Evolutionary conservation across 2,113 vertebrate species (phyloP), one percentile per base, ranked within the genome.

Genomic region (Dolichotis patagonum): DNA sequence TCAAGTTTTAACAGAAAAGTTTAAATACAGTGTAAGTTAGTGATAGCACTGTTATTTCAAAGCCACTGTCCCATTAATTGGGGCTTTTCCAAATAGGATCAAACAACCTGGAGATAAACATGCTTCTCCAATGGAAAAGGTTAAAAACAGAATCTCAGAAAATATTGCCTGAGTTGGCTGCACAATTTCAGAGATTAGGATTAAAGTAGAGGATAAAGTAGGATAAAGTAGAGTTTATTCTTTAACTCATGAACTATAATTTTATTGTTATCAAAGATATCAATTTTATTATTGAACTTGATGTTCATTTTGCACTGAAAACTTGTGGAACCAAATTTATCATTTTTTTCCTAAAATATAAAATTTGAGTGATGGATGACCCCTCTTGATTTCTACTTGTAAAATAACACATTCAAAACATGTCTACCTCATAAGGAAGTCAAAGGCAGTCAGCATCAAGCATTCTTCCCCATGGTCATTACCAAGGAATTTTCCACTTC

Each of bases 121-220:
- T n/a, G 93, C 56, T 41, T 93, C 67, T 87, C 17, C 35, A 62
- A 20, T 13, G 19, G 43, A 77, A 93, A 93, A 56, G 11, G 16
- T 88, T 7, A 96, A 78, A 85, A 75, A 56, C 19, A 73, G 92
- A 93, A 65, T 56, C 32, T 67, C 62, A 83, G 58, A 93, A 90
- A 69, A 38, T 69, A 87, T 62, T 62, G 30, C 17, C 52, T 91
- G 22, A 91, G 24, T 83, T 60, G 24, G 28, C 52, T 62, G 13
- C 22, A 84, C 6, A 14, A 81, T 58, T n/a, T 87, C 46, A 67
- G 49, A 56, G 2, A 88, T 69, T 90, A 43, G 14, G 16, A 75
- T 89, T 89, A 85, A 95, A 60, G 3, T 88, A 22, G 19, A 87
- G 24, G n/a, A n/a, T n/a, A n/a, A n/a, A n/a, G n/a, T n/a, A n/a